Conservation (phyloP, 2,797 vertebrate genomes). For the Mormyrops boulengeri region DNA sequence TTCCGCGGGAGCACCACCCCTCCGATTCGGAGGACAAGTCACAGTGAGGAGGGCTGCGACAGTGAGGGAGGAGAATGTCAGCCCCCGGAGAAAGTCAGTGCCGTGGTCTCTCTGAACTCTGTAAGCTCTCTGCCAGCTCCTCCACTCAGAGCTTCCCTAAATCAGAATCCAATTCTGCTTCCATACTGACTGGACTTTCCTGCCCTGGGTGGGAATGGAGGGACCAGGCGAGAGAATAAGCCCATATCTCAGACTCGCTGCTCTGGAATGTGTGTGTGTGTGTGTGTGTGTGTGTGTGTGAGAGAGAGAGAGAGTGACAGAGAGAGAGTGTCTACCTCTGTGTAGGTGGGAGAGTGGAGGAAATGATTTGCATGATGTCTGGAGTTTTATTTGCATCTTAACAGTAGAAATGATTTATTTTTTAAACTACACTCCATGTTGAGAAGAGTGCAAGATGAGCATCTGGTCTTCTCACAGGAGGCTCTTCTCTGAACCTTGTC, state of each 20-base stretch:
- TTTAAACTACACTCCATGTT: neutral
- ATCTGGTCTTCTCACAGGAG: neutral
- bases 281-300: neutral
- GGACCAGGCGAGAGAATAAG: neutral
- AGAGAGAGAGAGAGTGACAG: neutral
- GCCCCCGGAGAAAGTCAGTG: neutral
- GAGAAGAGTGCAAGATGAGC: neutral
- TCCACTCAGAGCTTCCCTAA: neutral
- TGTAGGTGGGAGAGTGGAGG: neutral
- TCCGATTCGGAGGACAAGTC: constrained; percentile 77
- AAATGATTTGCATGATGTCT: neutral
- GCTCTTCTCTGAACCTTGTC: constrained; percentile 10
- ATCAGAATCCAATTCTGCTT: neutral
- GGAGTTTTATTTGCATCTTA: neutral
- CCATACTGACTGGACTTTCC: neutral
- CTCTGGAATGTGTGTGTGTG: neutral
- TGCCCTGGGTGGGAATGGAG: neutral
- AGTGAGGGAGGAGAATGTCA: constrained; percentile 27
- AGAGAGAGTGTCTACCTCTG: neutral
- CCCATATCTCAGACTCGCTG: neutral
- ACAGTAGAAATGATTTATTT: neutral
- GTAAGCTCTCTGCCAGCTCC: neutral
- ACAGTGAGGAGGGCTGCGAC: constrained; percentile 52
- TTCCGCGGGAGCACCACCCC: constrained; percentile 74
- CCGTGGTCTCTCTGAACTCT: neutral